Conservation (phyloP, 2,888 invertebrate genomes). For the Eurois occulta region DNA sequence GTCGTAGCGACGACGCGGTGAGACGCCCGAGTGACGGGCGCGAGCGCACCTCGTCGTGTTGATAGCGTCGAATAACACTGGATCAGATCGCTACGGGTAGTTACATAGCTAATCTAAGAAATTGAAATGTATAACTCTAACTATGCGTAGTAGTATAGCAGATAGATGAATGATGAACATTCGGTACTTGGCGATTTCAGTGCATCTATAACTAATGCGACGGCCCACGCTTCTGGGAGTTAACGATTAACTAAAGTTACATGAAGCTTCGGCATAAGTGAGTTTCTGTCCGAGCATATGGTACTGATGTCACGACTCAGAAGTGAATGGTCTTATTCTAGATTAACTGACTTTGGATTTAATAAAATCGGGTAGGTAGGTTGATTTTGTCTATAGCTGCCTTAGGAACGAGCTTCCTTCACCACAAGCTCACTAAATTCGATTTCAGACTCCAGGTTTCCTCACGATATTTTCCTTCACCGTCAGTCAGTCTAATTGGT, state of each 20-base stretch:
- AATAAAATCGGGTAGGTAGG: neutral
- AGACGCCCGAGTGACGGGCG: constrained; percentile 25
- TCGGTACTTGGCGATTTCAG: constrained; percentile 82
- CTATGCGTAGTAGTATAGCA: constrained; percentile 83
- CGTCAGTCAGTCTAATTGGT: constrained; percentile 6
- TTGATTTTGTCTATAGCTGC: neutral
- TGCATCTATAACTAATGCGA: constrained; percentile 81
- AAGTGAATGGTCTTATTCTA: neutral
- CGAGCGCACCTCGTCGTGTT: constrained; percentile 25
- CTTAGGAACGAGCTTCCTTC: neutral
- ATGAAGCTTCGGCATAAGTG: constrained; percentile 4
- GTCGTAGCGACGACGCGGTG: constrained; percentile 61
- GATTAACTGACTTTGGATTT: constrained; percentile 5
- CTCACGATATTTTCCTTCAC: constrained; percentile 11
- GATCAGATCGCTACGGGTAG: constrained; percentile 77
- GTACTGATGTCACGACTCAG: neutral
- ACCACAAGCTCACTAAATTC: neutral
- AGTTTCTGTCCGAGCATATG: neutral
- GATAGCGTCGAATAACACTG: constrained; percentile 59
- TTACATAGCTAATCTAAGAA: constrained; percentile 84
- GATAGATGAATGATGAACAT: constrained; percentile 80
- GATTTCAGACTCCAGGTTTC: constrained; percentile 11
- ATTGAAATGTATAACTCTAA: constrained; percentile 86
- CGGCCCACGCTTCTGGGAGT: constrained; percentile 61
- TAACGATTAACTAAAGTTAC: constrained; percentile 21